Conservation (phyloP, 1,140 invertebrate species). For the Hestina assimilis region DNA sequence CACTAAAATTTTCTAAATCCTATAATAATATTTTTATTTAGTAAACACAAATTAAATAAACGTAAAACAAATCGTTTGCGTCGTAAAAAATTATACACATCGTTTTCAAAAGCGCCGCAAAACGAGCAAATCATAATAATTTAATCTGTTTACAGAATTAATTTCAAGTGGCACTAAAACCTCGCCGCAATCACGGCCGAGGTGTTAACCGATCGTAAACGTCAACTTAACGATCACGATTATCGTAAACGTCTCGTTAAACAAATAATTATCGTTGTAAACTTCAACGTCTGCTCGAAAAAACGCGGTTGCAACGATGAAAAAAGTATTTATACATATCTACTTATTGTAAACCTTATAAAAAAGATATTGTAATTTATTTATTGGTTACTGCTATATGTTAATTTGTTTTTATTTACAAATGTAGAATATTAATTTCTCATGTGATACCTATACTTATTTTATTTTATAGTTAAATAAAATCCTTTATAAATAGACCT, state of each 20-base stretch:
- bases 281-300: conserved; percentile 22
- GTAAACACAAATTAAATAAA: too few relatives aligned
- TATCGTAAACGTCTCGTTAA: conserved; percentile 71
- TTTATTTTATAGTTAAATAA: too few relatives aligned
- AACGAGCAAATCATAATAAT: conserved; percentile 24
- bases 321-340: conserved; percentile 1
- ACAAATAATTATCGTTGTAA: conserved; percentile 67
- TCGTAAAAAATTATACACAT: background rate
- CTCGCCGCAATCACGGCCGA: conserved; percentile 52
- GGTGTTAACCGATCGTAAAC: conserved; percentile 71
- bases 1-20: too few relatives aligned
- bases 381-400: too few relatives aligned
- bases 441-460: too few relatives aligned
- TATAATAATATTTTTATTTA: too few relatives aligned
- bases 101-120: background rate
- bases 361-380: too few relatives aligned
- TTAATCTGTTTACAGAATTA: conserved; percentile 65
- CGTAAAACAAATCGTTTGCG: background rate
- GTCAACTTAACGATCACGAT: conserved; percentile 65
- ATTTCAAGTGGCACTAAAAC: conserved; percentile 55
- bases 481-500: too few relatives aligned
- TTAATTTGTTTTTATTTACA: too few relatives aligned
- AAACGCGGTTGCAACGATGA: conserved; percentile 6
- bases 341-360: background rate
- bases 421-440: too few relatives aligned